These are phyloP conservation scores for Artemia sp. DNA, from an alignment of 2,888 invertebrate species.

Conservation along the genomic window DNA sequence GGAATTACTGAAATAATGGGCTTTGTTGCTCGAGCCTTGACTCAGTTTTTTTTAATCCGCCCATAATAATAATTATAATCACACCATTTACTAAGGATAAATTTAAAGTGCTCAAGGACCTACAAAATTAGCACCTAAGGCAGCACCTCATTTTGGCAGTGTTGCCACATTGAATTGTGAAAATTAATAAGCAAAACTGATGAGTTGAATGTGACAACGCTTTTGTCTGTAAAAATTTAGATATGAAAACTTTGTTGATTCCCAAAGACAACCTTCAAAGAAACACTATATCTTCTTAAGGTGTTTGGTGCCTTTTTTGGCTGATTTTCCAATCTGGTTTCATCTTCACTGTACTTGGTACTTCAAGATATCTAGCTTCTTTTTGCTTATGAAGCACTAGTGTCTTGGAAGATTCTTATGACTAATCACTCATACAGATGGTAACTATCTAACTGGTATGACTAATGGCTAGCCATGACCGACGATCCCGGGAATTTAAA, in stretches of 20 bases:
- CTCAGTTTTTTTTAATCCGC: conserved; percentile 15
- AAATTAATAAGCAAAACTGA: neutral
- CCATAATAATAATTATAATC: conserved; percentile 20
- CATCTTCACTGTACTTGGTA: too few species aligned
- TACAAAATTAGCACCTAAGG: neutral
- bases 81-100: conserved; percentile 10
- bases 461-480: too few species aligned
- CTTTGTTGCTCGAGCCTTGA: neutral
- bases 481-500: too few species aligned
- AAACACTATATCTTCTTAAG: neutral
- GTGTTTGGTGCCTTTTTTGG: neutral
- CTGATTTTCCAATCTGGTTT: too few species aligned
- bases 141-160: neutral
- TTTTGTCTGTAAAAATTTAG: too few species aligned
- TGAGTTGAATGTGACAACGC: neutral
- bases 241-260: neutral
- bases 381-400: too few species aligned
- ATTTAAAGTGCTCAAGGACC: neutral
- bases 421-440: too few species aligned
- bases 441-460: too few species aligned
- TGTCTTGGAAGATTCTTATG: too few species aligned
- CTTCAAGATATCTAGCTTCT: too few species aligned
- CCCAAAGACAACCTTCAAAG: neutral
- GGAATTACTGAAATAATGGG: too few species aligned
- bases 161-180: neutral